Base-by-base conservation (phyloP, 2,113 vertebrate species). In the Vimba vimba region DNA sequence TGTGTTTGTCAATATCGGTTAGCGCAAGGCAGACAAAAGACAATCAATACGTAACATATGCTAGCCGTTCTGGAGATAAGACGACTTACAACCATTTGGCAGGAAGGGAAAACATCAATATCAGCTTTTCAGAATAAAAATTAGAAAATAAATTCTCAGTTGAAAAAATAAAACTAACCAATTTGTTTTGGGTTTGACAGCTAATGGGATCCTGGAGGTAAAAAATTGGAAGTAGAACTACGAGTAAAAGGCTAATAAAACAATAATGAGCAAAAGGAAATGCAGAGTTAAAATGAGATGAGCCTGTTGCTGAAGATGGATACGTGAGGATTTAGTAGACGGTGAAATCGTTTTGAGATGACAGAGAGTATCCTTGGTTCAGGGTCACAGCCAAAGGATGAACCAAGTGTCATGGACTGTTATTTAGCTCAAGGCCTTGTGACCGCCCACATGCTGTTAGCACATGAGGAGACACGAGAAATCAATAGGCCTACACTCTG, bases 401-500 rank as follows among this genome's bases (percentile, higher is more conserved):
- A 78, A 66, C 83, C 33, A 4, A 2, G 45, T 84, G 84, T 89
- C n/a, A 60, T 79, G 47, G 79, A 76, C 75, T 86, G 81, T 71
- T 75, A 43, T 85, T 88, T 66, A 87, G 87, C 68, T 59, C 76
- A 84, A 89, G 87, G 88, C 89, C 83, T 66, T 68, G 23, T 74
- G 76, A 78, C 86, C 87, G 45, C 85, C 89, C 27, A 55, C 89
- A 90, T 89, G 83, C 83, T 81, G 57, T 81, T 30, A 89, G 88
- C 90, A 80, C 89, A 92, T 87, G 90, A 91, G 88, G 90, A 92
- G 90, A 83, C 57, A 88, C 83, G 81, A 87, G 66, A 93, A 94
- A 94, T 94, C 93, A 91, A 94, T 94, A 33, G 33, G 33, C 33
- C 33, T 33, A 86, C 33, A 84, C 87, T 90, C 90, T 88, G 90